Conservation (phyloP, 2,113 vertebrate genomes). For the Artemisiospiza belli region DNA sequence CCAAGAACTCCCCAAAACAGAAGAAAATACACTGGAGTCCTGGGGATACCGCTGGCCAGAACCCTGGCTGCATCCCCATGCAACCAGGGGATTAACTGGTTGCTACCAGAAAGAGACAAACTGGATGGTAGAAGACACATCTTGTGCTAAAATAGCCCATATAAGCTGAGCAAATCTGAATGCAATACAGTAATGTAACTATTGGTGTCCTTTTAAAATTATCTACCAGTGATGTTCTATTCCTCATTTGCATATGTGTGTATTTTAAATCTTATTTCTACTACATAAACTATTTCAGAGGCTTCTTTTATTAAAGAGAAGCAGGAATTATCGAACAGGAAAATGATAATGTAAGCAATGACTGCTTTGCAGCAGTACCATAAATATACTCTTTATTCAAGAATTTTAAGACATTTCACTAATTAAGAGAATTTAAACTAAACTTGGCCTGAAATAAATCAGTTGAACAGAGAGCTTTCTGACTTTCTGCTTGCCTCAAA, state of each 20-base stretch:
- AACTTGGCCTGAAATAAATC: not conserved
- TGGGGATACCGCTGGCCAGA: not conserved
- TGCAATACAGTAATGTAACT: not conserved
- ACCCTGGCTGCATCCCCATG: not conserved
- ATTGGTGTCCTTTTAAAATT: not conserved
- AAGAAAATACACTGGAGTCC: not conserved
- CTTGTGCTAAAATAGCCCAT: not conserved
- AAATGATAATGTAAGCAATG: not conserved
- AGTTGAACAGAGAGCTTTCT: not conserved
- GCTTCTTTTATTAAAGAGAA: not conserved
- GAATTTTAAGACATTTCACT: not conserved
- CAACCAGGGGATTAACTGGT: accelerated
- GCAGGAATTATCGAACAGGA: not conserved
- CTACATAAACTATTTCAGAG: not conserved
- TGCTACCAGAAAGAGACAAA: not conserved
- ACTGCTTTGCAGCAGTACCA: not conserved
- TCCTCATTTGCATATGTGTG: not conserved
- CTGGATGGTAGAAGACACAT: not conserved
- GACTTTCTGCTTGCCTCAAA: not conserved
- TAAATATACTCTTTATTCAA: not conserved
- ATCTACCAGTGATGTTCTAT: not conserved
- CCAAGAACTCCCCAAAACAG: not conserved
- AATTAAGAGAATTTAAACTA: not conserved
- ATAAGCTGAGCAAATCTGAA: not conserved
- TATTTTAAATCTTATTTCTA: not conserved